Percentiles rank a stretch among this genome's conserved stretches.
Conservation (phyloP, 2,113 vertebrate genomes). For the Elaphurus davidianus region DNA sequence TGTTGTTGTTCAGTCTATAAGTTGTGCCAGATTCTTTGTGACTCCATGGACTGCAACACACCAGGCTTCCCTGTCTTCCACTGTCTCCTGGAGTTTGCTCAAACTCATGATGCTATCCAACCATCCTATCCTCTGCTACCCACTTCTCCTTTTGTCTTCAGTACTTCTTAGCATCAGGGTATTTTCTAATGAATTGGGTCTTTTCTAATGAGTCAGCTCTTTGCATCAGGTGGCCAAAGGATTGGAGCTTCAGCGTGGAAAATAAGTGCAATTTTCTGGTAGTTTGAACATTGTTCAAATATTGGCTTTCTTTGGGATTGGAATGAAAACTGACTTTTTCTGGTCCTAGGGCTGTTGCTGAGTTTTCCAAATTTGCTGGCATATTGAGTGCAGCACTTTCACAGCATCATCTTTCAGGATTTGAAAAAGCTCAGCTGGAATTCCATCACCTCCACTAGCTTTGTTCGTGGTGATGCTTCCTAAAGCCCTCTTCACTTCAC, state of each 20-base stretch:
- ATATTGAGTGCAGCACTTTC: neutral
- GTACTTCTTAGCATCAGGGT: neutral
- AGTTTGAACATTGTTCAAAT: neutral
- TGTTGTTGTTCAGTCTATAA: neutral
- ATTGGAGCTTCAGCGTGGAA: neutral
- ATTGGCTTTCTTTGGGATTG: neutral
- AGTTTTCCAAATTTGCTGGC: neutral
- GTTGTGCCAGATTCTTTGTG: neutral
- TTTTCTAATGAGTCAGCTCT: neutral
- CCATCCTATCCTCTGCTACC: neutral
- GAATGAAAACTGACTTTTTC: neutral
- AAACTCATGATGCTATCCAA: neutral
- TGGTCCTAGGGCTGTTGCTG: neutral
- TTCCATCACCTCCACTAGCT: neutral
- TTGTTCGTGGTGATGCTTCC: accelerated
- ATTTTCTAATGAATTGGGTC: neutral
- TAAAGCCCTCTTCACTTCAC: neutral
- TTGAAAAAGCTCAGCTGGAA: neutral
- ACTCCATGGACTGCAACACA: neutral
- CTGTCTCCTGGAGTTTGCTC: neutral
- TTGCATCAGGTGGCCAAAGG: neutral
- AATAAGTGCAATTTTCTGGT: neutral
- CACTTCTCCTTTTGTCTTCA: neutral
- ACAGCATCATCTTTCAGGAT: neutral
- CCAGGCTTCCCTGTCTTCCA: neutral